phyloP scores from a whole-genome alignment of 2,888 invertebrate genomes.

The Acheta domesticus region DNA sequence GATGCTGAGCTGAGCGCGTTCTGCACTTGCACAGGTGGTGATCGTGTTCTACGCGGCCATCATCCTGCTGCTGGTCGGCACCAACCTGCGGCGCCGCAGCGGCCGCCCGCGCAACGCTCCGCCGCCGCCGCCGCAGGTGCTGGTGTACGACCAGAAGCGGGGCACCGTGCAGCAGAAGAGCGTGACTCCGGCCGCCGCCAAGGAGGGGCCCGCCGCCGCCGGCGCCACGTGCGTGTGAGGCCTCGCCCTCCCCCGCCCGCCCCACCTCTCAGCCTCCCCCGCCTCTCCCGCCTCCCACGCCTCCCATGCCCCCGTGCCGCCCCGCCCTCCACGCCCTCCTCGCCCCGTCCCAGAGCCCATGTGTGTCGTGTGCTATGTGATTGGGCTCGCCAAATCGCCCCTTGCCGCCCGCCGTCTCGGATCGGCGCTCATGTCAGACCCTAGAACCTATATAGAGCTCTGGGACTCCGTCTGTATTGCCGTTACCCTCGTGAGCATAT shows the following conservation, averaged over 20 bases:
- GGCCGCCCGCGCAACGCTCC: constrained; percentile 12
- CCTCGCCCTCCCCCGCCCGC: neutral
- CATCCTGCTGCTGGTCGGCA: constrained; percentile 45
- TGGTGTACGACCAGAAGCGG: neutral
- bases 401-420: no score
- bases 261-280: no score
- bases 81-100: constrained; percentile 42
- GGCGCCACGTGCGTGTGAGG: constrained; percentile 5
- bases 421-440: no score
- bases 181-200: neutral
- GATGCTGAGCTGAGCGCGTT: no score
- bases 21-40: constrained; percentile 41
- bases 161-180: neutral
- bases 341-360: no score
- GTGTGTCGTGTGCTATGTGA: no score
- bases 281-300: no score
- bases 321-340: no score
- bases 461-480: no score
- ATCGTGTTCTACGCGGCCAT: constrained; percentile 46
- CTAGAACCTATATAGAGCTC: no score
- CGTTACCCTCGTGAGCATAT: constrained; percentile 18
- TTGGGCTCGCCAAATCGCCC: no score
- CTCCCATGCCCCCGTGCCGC: no score
- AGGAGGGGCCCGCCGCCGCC: neutral
- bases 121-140: constrained; percentile 19